Evolutionary conservation across 2,888 invertebrate genomes (phyloP), one percentile per base, ranked within the genome.

Genomic region (Trichacis sp.): DNA sequence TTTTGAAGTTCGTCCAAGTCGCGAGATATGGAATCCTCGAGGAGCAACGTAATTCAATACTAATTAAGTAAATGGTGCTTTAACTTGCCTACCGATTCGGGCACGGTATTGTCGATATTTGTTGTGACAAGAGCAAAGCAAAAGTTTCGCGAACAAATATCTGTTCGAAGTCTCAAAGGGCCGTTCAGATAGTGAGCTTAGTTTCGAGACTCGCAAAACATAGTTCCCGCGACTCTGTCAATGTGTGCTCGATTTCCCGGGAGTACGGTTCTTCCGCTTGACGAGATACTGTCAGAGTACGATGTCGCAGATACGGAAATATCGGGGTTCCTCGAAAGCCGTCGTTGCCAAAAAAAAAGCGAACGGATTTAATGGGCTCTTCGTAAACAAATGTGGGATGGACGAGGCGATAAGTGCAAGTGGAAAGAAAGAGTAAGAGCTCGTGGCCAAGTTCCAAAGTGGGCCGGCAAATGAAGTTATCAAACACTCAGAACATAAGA

Each of bases 401-500:
- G 53, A 53, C 40, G 40, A 40, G 24, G 48, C 38, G 33, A 46
- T 48, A 51, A 59, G 67, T 71, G n/a, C n/a, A n/a, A n/a, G 40
- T 9, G 14, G 14, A 40, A 4, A 15, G 40, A 15, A 14, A 12
- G 40, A 33, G 33, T 11, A n/a, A 33, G 33, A 33, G 8, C 40
- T 63, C 63, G 69, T 76, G 74, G 70, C 74, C 60, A 60, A 68
- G 71, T 75, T 74, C 75, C 72, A 71, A 77, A 77, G 76, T 76
- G 74, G 72, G 65, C 62, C 67, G 66, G 71, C 69, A 75, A 77
- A 77, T 77, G 75, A 71, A 77, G 75, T 77, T 77, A 77, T 76
- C 77, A 73, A 76, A 73, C 77, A 77, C 77, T 77, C 73, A 69
- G 71, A 66, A 75, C 71, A 74, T 72, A 75, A 73, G 73, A 75